These are phyloP conservation scores for Coenonympha arcania DNA, from an alignment of 2,888 invertebrate species.

Conservation along the genomic window DNA sequence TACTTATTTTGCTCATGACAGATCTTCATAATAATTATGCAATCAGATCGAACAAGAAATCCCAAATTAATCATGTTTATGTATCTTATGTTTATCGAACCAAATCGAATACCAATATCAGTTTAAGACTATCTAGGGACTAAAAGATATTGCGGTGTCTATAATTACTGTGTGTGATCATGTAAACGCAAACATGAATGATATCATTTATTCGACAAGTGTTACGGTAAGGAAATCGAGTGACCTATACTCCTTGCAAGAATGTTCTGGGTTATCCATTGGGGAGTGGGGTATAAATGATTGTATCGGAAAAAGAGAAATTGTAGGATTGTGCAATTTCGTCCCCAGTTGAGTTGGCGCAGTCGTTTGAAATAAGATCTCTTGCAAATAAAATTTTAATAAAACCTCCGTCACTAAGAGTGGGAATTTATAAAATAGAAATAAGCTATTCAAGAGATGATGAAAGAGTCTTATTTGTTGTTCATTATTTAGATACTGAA, in stretches of 20 bases:
- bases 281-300: conserved; percentile 22
- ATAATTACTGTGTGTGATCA: conserved; percentile 48
- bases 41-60: neutral
- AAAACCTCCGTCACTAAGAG: neutral
- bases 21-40: too few species aligned
- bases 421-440: neutral
- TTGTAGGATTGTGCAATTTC: conserved; percentile 15
- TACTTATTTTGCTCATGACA: too few species aligned
- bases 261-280: conserved; percentile 30
- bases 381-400: conserved; percentile 3
- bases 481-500: neutral
- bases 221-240: conserved; percentile 44
- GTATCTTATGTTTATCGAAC: conserved; percentile 3
- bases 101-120: conserved; percentile 14
- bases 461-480: neutral
- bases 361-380: conserved; percentile 1
- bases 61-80: neutral
- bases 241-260: conserved; percentile 39
- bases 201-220: conserved; percentile 39
- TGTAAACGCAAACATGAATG: conserved; percentile 29
- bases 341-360: conserved; percentile 12
- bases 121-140: conserved; percentile 11
- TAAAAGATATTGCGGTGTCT: conserved; percentile 42
- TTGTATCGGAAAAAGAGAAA: conserved; percentile 20
- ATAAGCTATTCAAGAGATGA: neutral